These are phyloP conservation scores for Crotalus helleri DNA, from an alignment of 2,113 vertebrate genomes.

Conservation along the genomic window DNA sequence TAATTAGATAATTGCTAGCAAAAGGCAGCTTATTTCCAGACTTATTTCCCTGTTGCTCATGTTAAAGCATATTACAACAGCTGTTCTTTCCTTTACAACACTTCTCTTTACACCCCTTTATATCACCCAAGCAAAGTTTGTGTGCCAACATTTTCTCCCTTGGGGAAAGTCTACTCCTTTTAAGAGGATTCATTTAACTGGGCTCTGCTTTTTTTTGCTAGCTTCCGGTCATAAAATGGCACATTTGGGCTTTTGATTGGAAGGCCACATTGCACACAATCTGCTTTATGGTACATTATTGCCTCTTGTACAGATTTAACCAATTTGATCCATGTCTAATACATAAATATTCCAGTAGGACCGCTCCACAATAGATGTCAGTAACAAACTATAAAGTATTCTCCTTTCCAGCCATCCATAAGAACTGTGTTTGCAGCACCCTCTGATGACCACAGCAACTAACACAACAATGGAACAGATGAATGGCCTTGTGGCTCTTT, in stretches of 20 bases:
- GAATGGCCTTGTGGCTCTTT: conserved; percentile 31
- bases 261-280: conserved; percentile 26
- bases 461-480: conserved; percentile 58
- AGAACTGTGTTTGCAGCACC: conserved; percentile 61
- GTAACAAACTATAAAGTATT: conserved; percentile 53
- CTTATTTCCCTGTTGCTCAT: conserved; percentile 15
- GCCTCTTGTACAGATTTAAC: conserved; percentile 58
- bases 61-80: neutral
- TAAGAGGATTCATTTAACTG: conserved; percentile 56
- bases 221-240: conserved; percentile 60
- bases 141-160: conserved; percentile 41
- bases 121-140: conserved; percentile 21
- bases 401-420: conserved; percentile 43
- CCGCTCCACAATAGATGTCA: conserved; percentile 54
- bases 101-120: neutral
- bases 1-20: neutral
- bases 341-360: conserved; percentile 67
- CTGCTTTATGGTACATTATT: conserved; percentile 61
- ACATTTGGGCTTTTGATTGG: conserved; percentile 63
- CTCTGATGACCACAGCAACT: conserved; percentile 66
- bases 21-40: conserved; percentile 19
- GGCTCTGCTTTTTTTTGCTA: conserved; percentile 23
- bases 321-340: conserved; percentile 65
- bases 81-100: conserved; percentile 7
- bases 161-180: conserved; percentile 48